phyloP scores from a whole-genome alignment of 1,140 invertebrate genomes.

The Diorhabda sublineata region DNA sequence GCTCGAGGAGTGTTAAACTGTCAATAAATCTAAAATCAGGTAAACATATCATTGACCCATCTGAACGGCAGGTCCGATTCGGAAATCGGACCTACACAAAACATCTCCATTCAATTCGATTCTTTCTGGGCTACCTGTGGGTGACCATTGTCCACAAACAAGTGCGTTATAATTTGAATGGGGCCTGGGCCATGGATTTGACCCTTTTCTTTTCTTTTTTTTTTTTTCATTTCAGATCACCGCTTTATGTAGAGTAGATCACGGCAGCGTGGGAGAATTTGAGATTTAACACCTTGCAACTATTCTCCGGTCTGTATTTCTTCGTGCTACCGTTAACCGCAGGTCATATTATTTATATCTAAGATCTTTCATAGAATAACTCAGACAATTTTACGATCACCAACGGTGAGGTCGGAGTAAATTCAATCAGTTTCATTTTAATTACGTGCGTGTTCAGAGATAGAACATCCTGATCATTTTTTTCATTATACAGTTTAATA shows the following conservation, averaged over 20 bases:
- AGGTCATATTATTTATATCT: slow-evolving; percentile 1
- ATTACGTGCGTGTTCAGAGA: too few species aligned
- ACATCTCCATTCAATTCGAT: not conserved
- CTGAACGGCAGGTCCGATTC: not conserved
- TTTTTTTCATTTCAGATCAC: not conserved
- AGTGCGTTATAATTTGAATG: not conserved
- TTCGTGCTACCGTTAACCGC: not conserved
- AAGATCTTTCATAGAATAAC: not conserved
- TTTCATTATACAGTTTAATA: too few species aligned
- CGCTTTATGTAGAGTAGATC: slow-evolving; percentile 1
- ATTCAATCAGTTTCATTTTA: too few species aligned
- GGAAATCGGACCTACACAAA: not conserved
- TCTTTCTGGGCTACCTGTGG: not conserved
- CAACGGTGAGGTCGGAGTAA: too few species aligned
- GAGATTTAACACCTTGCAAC: not conserved
- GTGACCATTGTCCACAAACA: not conserved
- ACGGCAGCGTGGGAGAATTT: not conserved
- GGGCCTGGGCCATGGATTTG: not conserved
- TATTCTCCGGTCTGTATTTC: not conserved
- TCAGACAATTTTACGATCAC: too few species aligned
- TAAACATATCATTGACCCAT: not conserved
- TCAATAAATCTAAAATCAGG: not conserved
- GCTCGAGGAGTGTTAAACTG: not conserved
- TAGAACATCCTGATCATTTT: too few species aligned
- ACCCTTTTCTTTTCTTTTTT: not conserved